Conservation (phyloP, 2,888 invertebrate genomes). For the Dastarcus helophoroides region DNA sequence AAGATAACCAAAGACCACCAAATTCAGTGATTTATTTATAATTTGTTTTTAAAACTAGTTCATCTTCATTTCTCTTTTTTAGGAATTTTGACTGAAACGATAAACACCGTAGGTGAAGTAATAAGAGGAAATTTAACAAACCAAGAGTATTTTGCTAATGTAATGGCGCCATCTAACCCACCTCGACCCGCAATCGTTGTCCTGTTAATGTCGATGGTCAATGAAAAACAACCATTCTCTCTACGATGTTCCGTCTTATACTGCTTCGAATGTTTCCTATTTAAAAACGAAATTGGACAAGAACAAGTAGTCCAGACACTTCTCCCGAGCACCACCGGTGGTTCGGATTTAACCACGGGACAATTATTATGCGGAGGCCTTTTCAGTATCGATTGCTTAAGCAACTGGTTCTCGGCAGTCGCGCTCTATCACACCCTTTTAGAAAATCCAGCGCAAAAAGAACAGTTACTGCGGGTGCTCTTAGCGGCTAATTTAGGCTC, state of each 20-base stretch:
- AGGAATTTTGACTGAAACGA: constrained; percentile 93
- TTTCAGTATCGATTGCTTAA: constrained; percentile 75
- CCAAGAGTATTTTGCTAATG: constrained; percentile 82
- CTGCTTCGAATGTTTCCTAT: constrained; percentile 92
- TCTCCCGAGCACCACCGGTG: constrained; percentile 74
- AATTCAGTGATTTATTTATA: too few relatives aligned
- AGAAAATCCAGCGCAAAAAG: constrained; percentile 76
- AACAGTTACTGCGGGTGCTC: constrained; percentile 82
- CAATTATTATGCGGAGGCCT: constrained; percentile 88
- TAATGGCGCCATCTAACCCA: constrained; percentile 86
- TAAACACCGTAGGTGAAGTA: constrained; percentile 88
- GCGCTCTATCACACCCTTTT: constrained; percentile 83
- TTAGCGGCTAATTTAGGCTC: constrained; percentile 75
- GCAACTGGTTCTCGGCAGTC: constrained; percentile 93
- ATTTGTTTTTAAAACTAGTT: too few relatives aligned
- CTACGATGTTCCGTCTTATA: constrained; percentile 89
- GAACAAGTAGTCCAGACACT: constrained; percentile 69
- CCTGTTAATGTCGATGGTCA: constrained; percentile 95
- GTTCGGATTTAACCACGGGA: constrained; percentile 57
- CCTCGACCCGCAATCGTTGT: constrained; percentile 91
- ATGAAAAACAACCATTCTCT: constrained; percentile 89
- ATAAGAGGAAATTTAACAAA: constrained; percentile 82
- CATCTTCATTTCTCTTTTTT: too few relatives aligned
- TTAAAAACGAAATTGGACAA: constrained; percentile 65
- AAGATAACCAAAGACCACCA: too few relatives aligned